These are phyloP conservation scores for Dysmachus trigonus DNA, from an alignment of 2,888 invertebrate genomes.

Conservation along the genomic window DNA sequence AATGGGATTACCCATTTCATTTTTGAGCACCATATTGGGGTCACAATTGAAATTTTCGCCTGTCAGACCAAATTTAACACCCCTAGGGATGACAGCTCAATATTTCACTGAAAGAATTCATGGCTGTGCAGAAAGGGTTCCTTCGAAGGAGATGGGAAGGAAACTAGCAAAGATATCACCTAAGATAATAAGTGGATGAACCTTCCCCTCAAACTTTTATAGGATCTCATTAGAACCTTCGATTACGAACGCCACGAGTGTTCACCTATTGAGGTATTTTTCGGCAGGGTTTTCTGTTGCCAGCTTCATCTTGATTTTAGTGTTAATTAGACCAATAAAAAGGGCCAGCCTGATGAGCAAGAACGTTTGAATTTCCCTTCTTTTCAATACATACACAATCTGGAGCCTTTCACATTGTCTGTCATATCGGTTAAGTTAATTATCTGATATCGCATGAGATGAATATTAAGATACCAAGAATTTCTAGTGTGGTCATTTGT, in stretches of 20 bases:
- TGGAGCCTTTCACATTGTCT: not conserved
- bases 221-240: not conserved
- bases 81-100: not conserved
- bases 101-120: not conserved
- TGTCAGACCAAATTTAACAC: not conserved
- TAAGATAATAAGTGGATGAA: not conserved
- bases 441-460: not conserved
- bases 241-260: not conserved
- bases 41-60: not conserved
- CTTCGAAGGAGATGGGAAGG: not conserved
- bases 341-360: not conserved
- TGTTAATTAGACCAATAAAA: not conserved
- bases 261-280: not conserved
- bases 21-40: not conserved
- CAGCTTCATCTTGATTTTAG: not conserved
- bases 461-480: not conserved
- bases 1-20: not conserved
- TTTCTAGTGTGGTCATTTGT: not conserved
- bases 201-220: not conserved
- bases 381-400: not conserved
- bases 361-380: not conserved
- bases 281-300: not conserved
- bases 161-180: not conserved
- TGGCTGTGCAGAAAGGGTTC: not conserved
- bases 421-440: not conserved